Conservation (phyloP, 92 coral and sea anemone genomes). For the Blastomussa wellsi region DNA sequence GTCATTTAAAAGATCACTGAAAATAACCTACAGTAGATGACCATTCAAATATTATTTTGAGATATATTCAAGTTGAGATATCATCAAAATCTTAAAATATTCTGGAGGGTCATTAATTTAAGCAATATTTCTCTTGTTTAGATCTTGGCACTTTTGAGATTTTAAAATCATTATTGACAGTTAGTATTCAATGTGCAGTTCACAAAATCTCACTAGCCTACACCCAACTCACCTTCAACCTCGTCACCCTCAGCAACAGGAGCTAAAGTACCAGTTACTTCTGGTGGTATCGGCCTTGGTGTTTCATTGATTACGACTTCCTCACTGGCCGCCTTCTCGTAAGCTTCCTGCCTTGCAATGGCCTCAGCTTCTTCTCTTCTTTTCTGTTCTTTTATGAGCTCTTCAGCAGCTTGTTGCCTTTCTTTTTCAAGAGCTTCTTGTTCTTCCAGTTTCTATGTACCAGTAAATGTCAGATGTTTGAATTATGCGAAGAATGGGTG, state of each 20-base stretch:
- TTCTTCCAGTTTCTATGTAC: conserved; percentile 81
- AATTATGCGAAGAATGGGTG: too few species aligned
- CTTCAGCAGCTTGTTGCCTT: conserved; percentile 67
- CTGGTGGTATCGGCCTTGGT: conserved; percentile 97
- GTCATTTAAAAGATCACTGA: too few species aligned
- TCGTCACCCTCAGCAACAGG: conserved; percentile 94
- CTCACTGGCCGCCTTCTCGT: conserved; percentile 82
- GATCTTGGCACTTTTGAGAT: too few species aligned
- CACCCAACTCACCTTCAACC: conserved; percentile 47
- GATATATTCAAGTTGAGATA: too few species aligned
- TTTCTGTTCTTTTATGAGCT: conserved; percentile 56
- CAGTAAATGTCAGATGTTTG: background rate
- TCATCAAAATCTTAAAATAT: too few species aligned
- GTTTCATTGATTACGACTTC: conserved; percentile 72
- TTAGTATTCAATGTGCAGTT: background rate
- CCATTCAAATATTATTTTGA: too few species aligned
- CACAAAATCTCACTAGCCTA: background rate
- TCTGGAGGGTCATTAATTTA: too few species aligned
- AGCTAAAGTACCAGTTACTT: conserved; percentile 75
- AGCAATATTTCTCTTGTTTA: too few species aligned
- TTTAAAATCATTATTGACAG: too few species aligned
- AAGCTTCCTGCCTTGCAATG: conserved; percentile 83
- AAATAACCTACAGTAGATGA: too few species aligned
- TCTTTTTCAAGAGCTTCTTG: conserved; percentile 56
- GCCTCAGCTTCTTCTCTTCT: conserved; percentile 91